Conservation (phyloP, 2,113 vertebrate genomes). For the Ginglymostoma cirratum region DNA sequence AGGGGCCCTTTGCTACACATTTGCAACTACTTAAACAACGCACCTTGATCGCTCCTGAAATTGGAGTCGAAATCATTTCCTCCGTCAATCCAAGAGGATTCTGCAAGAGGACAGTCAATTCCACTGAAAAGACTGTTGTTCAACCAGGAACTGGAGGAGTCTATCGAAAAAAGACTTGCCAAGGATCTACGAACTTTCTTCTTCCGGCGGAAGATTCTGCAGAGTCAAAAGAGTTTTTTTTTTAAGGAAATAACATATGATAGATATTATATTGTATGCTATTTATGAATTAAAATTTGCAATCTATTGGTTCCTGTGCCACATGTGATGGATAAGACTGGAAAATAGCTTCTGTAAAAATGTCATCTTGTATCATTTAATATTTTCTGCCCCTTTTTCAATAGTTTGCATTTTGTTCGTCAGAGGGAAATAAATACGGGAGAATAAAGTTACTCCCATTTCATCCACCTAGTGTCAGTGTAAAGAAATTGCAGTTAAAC, state of each 20-base stretch:
- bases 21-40: not conserved
- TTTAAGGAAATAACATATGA: not conserved
- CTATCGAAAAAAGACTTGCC: not conserved
- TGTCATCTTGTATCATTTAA: not conserved
- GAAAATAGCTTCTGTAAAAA: not conserved
- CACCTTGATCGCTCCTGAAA: not conserved
- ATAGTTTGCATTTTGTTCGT: no score
- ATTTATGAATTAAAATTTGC: not conserved
- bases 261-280: not conserved
- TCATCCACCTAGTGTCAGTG: not conserved
- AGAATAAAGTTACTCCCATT: not conserved
- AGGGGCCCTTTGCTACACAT: not conserved
- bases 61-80: constrained; percentile 26
- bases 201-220: constrained; percentile 5
- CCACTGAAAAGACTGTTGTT: constrained; percentile 9
- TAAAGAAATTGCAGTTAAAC: not conserved
- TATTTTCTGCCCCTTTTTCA: not conserved
- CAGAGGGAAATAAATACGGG: no score
- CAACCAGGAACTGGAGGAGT: not conserved
- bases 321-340: not conserved
- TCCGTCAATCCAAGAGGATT: constrained; percentile 26
- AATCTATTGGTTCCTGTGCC: not conserved
- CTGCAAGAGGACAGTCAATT: not conserved
- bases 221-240: not conserved
- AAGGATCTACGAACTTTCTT: not conserved